phyloP scores from a whole-genome alignment of 37 sponge, comb jelly and placozoan genomes.

The Halisarca cf. caerulea region DNA sequence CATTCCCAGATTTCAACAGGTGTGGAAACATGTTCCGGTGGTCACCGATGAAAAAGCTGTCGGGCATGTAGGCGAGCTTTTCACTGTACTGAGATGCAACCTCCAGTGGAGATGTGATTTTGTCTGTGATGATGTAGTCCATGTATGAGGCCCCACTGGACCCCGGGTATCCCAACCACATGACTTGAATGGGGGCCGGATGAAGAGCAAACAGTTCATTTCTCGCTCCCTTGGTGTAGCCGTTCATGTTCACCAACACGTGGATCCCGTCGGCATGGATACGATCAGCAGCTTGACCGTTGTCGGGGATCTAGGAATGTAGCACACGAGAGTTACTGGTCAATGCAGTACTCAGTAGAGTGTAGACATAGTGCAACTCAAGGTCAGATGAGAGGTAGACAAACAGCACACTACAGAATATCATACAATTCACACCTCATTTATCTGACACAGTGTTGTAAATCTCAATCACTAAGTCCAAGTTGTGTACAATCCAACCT shows the following conservation, averaged over 20 bases:
- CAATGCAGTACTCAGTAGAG: too few relatives aligned
- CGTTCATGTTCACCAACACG: conserved; percentile 97
- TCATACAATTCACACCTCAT: too few relatives aligned
- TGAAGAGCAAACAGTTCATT: conserved; percentile 99
- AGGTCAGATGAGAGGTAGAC: too few relatives aligned
- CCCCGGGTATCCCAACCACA: conserved; percentile 99
- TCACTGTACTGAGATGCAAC: conserved; percentile 91
- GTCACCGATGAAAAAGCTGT: conserved; percentile 97
- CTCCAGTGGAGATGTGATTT: conserved; percentile 86
- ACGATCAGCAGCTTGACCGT: conserved; percentile 92
- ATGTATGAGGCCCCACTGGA: conserved; percentile 96
- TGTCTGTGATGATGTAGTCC: conserved; percentile 99
- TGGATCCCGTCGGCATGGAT: conserved; percentile 96
- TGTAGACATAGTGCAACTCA: too few relatives aligned
- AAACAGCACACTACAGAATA: too few relatives aligned
- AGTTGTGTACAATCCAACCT: too few relatives aligned
- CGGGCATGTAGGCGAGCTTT: conserved; percentile 97
- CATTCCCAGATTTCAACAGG: conserved; percentile 76
- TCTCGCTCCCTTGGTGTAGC: conserved; percentile 98
- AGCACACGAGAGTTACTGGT: too few relatives aligned
- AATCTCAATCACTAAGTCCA: too few relatives aligned
- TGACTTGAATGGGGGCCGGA: conserved; percentile 97
- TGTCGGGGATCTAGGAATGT: conserved; percentile 69
- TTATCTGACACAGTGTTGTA: too few relatives aligned
- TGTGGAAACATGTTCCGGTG: conserved; percentile 98